Base-by-base conservation (phyloP, 2,113 vertebrate species). In the Cyphomyrus plagiostoma region DNA sequence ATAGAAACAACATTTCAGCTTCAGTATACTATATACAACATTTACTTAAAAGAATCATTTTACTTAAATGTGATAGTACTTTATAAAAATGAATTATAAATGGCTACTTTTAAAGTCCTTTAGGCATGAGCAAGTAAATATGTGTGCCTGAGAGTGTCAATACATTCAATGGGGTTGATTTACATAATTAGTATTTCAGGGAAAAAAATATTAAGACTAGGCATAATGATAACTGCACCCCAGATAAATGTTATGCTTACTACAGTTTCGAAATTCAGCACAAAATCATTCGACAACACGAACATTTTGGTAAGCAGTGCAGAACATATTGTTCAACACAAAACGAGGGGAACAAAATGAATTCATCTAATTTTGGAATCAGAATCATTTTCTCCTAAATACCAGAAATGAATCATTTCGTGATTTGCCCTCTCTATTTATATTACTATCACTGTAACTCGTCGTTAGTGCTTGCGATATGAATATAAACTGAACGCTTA, bases 1-100 rank as follows among this genome's bases (percentile, higher is more conserved):
- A 89, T 89, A 93, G 35, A 88, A 88, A 88, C 35, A 62, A 48
- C 13, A 85, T 62, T 26, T 62, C 48, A 89, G 89, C 30, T 82
- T 48, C 80, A 42, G 21, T 19, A 46, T 42, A 39, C 35, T 42
- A 80, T 80, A 42, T 42, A 80, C 15, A 80, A 80, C 74, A 80
- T 5, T 80, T 19, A 39, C 1, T 42, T 85, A 85, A 46, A 85
- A 86, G n/a, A 86, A 86, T 15, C 8, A 9, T 35, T 86, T 53
- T 35, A 86, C 48, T 48, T 86, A 19, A 6, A 53, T 86, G n/a
- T 13, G 17, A 30, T 9, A 48, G n/a, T 50, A 30, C 9, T 49
- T n/a, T 23, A 48, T 85, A n/a, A 85, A 85, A n/a, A n/a, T 39
- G 2, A 19, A 42, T 80, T 17, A 17, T 42, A 4, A 5, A 77